Conservation (phyloP, 2,113 vertebrate genomes). For the Macrotis lagotis region DNA sequence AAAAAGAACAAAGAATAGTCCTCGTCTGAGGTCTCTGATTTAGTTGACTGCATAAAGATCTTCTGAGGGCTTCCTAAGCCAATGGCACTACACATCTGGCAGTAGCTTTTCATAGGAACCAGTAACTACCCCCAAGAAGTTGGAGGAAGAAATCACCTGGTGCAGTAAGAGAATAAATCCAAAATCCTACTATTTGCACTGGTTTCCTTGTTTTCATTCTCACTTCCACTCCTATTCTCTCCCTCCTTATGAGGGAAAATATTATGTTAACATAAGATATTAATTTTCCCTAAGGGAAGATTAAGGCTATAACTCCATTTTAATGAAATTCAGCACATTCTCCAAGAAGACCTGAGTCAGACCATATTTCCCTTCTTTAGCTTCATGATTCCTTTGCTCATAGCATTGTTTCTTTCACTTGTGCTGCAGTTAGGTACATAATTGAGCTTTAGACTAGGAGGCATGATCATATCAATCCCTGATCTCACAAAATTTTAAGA, state of each 20-base stretch:
- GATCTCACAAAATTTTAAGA: not conserved
- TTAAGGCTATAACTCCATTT: not conserved
- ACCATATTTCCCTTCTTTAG: not conserved
- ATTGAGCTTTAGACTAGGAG: not conserved
- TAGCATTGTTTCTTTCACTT: not conserved
- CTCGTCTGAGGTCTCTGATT: not conserved
- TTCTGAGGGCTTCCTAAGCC: not conserved
- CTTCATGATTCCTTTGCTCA: not conserved
- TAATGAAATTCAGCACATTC: not conserved
- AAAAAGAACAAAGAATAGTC: not conserved
- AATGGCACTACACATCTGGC: not conserved
- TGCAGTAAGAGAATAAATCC: not conserved
- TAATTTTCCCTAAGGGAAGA: not conserved
- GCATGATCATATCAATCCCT: not conserved
- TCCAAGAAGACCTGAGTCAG: not conserved
- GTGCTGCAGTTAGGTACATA: not conserved
- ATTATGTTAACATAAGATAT: not conserved
- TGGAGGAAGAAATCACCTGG: not conserved
- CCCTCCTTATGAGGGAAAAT: not conserved
- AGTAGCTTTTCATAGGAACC: not conserved
- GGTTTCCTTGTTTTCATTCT: not conserved
- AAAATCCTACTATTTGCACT: not conserved
- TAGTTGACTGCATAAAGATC: not conserved
- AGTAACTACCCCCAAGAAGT: too few species aligned
- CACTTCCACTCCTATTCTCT: not conserved